These are phyloP conservation scores for Oopsacas minuta DNA, from an alignment of 37 sponge, comb jelly and placozoan species.

Conservation along the genomic window DNA sequence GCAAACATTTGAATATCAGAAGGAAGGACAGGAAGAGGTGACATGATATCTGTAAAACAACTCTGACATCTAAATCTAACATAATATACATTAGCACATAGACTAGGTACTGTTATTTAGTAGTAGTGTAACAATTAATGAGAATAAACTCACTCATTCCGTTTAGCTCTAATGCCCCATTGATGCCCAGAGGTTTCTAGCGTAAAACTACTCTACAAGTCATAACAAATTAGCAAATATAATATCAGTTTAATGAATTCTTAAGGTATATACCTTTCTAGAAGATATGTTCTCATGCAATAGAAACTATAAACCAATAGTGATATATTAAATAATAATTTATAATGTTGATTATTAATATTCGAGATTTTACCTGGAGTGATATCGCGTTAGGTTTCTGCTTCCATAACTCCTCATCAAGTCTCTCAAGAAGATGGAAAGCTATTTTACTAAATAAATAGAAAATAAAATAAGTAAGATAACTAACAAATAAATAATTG, in stretches of 20 bases:
- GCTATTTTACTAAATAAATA: conserved; percentile 14
- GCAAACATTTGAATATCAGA: background rate
- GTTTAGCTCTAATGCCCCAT: background rate
- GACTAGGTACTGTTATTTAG: background rate
- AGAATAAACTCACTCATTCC: background rate
- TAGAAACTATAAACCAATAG: conserved; percentile 1
- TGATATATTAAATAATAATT: background rate
- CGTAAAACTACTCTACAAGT: background rate
- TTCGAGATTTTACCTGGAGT: background rate
- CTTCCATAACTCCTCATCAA: conserved; percentile 12
- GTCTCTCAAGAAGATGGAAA: background rate
- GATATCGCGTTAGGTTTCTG: background rate
- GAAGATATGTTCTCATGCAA: background rate
- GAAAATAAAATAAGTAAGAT: too few species aligned
- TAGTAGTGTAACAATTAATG: background rate
- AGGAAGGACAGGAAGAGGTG: background rate
- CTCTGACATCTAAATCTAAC: background rate
- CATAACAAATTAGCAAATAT: background rate
- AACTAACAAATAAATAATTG: too few species aligned
- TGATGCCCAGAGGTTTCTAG: background rate
- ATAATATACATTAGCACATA: background rate
- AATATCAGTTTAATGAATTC: background rate
- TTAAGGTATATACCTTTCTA: background rate
- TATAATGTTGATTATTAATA: background rate
- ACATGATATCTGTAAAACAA: background rate